Conservation (phyloP, 1,140 invertebrate species). For the Drosophila nasuta region DNA sequence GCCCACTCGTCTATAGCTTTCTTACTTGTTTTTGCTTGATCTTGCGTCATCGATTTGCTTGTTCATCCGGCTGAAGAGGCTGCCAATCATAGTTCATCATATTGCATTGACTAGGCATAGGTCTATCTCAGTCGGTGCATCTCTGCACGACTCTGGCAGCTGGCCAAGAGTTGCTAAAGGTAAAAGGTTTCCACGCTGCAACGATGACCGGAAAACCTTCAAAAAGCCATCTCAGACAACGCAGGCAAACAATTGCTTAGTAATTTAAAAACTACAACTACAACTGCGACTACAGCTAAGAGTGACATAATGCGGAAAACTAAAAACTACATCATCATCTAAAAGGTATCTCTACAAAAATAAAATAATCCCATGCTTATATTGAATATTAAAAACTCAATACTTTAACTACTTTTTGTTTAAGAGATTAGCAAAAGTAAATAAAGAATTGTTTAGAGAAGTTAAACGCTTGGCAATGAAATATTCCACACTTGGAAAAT, state of each 20-base stretch:
- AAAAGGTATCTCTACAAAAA: conserved; percentile 34
- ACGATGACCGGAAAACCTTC: conserved; percentile 52
- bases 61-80: conserved; percentile 47
- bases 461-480: background rate
- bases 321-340: conserved; percentile 20
- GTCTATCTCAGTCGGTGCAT: conserved; percentile 61
- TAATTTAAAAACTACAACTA: conserved; percentile 48
- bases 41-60: conserved; percentile 54
- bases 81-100: conserved; percentile 30
- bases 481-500: background rate
- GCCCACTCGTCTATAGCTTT: too few relatives aligned
- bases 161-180: conserved; percentile 28
- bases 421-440: background rate
- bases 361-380: background rate
- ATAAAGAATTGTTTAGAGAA: background rate
- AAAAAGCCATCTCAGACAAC: conserved; percentile 35
- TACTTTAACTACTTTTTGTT: background rate
- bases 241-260: conserved; percentile 29
- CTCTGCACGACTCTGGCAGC: conserved; percentile 66
- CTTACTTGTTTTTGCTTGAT: conserved; percentile 11
- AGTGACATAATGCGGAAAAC: conserved; percentile 70
- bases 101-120: conserved; percentile 17
- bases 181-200: conserved; percentile 56
- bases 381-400: background rate
- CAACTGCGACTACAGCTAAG: conserved; percentile 4